Percentiles rank a stretch among this genome's conserved stretches.
Conservation (phyloP, 2,113 vertebrate genomes). For the Elachura formosa region DNA sequence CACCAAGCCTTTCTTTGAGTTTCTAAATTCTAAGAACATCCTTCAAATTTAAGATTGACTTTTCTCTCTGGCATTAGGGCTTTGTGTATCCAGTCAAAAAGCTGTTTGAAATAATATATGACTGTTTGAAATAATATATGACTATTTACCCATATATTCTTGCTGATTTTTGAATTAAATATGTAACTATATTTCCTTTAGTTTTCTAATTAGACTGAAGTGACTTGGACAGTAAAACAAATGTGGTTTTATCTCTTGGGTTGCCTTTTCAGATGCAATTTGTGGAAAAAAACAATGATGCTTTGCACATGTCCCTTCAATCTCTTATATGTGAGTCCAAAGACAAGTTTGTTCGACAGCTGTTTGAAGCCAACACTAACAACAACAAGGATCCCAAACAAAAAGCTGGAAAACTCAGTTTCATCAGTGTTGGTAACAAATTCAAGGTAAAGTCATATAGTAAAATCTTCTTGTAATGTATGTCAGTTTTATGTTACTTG, state of each 20-base stretch:
- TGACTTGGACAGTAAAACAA: neutral
- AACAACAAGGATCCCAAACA: conserved; percentile 88
- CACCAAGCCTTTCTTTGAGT: neutral
- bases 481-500: neutral
- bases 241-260: neutral
- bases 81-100: neutral
- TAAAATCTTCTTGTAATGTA: neutral
- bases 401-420: conserved; percentile 94
- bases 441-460: conserved; percentile 83
- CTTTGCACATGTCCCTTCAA: conserved; percentile 96
- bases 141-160: neutral
- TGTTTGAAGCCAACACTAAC: conserved; percentile 88
- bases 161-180: neutral
- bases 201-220: neutral
- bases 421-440: conserved; percentile 98
- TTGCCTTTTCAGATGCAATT: conserved; percentile 83
- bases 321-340: conserved; percentile 92
- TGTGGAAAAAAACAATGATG: conserved; percentile 99
- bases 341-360: conserved; percentile 86
- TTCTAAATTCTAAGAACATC: neutral
- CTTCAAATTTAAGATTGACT: neutral
- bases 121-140: neutral
- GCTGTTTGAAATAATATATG: neutral
- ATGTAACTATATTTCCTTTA: neutral
- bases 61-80: neutral